A percentile compares a stretch with the other conserved stretches of the same genome.
phyloP scores from a whole-genome alignment of 35 echinoderm and acorn worm genomes.

The Apostichopus japonicus region DNA sequence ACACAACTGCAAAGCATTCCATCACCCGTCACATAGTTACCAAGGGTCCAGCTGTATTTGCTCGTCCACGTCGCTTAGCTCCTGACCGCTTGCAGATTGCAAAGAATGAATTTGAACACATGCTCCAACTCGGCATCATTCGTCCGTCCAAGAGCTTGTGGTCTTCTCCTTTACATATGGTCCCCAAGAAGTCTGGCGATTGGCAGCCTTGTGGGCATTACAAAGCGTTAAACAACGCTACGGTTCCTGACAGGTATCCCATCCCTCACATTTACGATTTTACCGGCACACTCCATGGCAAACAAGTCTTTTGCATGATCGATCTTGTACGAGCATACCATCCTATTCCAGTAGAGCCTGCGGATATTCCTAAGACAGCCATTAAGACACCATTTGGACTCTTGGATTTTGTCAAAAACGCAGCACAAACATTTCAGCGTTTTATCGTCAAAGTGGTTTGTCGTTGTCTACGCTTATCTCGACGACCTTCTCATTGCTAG shows the following conservation, averaged over 20 bases:
- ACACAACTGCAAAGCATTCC: not conserved
- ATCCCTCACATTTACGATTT: conserved; percentile 68
- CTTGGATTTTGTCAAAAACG: conserved; percentile 60
- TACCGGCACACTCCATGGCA: conserved; percentile 26
- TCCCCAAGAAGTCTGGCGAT: conserved; percentile 53
- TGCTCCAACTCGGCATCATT: conserved; percentile 66
- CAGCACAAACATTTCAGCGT: conserved; percentile 65
- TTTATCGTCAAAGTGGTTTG: conserved; percentile 63
- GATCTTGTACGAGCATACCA: conserved; percentile 71
- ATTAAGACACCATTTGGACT: conserved; percentile 68
- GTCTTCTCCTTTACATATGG: conserved; percentile 68
- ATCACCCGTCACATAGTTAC: conserved; percentile 21
- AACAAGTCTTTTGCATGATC: conserved; percentile 46
- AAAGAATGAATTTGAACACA: conserved; percentile 43
- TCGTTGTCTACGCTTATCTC: conserved; percentile 45
- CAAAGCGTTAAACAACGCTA: conserved; percentile 51
- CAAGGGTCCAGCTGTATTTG: conserved; percentile 34
- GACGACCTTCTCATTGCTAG: conserved; percentile 73
- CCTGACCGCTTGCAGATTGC: not conserved
- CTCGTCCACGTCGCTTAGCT: not conserved
- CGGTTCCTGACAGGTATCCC: conserved; percentile 58
- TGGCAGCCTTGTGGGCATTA: conserved; percentile 69
- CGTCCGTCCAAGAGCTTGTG: conserved; percentile 53
- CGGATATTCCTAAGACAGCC: conserved; percentile 64
- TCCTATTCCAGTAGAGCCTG: conserved; percentile 66